Base-by-base conservation (phyloP, 2,888 invertebrate genomes). In the Biston stratarius region DNA sequence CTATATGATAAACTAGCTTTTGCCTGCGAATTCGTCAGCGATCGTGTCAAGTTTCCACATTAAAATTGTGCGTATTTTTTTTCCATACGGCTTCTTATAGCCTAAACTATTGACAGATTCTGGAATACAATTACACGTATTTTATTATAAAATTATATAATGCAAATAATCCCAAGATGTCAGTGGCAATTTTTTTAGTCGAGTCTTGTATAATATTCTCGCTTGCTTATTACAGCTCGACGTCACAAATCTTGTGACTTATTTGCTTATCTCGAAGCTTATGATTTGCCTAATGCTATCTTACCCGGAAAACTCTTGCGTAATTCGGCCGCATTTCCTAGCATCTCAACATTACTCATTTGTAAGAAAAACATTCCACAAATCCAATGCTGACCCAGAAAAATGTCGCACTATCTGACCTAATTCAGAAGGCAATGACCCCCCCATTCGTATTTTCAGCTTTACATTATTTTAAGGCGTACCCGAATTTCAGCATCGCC, bases 381-480 rank as follows among this genome's bases (percentile, higher is more conserved):
- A 88, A 86, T 83, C 83, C 82, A 76, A 76, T 72, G 75, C 74
- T 85, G 89, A 87, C 90, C 88, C 81, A 86, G 83, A 89, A 87
- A 87, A 86, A 80, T 82, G 82, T 82, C 84, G 79, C 83, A 87
- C 89, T 88, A 87, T 90, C 82, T 89, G 91, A 90, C 93, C 92
- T 81, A 92, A 79, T 90, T 91, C 77, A 70, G 24, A 82, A 74
- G 88, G 76, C 89, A 89, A 83, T 85, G 89, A 89, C 88, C 89
- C 79, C n/a, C 79, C 76, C 74, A 78, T 80, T 80, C 72, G 71
- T 78, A 74, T 81, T 80, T 84, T 82, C 78, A 77, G 78, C 79
- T 85, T 81, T 77, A 78, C 88, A 89, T 90, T 90, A 91, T 89
- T 91, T 90, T 83, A 88, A 90, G 90, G 85, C 88, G 79, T 83